Base-by-base conservation (phyloP, 2,113 vertebrate species). In the Erinaceus europaeus region DNA sequence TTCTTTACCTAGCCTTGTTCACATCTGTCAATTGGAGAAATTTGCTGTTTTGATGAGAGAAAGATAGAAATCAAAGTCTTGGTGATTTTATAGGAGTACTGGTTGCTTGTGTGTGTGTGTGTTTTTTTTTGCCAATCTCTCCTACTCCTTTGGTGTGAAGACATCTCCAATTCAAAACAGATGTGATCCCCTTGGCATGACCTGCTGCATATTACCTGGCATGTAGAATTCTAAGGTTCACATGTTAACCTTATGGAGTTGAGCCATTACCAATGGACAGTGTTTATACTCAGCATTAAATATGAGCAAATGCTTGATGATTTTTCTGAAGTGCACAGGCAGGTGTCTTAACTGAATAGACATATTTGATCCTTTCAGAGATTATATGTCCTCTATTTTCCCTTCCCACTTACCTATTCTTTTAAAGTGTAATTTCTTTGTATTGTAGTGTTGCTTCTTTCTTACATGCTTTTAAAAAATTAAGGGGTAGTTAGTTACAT, bases 11-110 rank as follows among this genome's bases (percentile, higher is more conserved):
- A 71, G 82, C 29, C 50, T 91, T 87, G 75, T 55, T 83, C 72
- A 79, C 79, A 90, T 92, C 88, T 89, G 91, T 87, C 85, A 59
- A 42, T 32, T 90, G 87, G 76, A 89, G 79, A 94, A 89, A 67
- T 90, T 91, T 85, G 82, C 52, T 85, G 57, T 94, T 94, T 86
- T 79, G 62, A 94, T 93, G 89, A 90, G 84, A 72, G 46, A 89
- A 81, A 92, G 92, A 93, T 95, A 92, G 93, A 90, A 94, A 94
- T 69, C 27, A 27, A 92, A 92, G 87, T 84, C 67, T 55, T 87
- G 61, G 62, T 74, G 87, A 90, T 89, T 96, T 94, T 93, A 94
- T 79, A 76, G 82, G 65, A 29, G 67, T 29, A 13, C 55, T 48
- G 52, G 75, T 67, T 88, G 82, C 46, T 75, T 40, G 32, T 84